Percentiles rank a stretch among this genome's conserved stretches.
phyloP scores from a whole-genome alignment of 2,113 vertebrate genomes.

The Chinchilla lanigera region DNA sequence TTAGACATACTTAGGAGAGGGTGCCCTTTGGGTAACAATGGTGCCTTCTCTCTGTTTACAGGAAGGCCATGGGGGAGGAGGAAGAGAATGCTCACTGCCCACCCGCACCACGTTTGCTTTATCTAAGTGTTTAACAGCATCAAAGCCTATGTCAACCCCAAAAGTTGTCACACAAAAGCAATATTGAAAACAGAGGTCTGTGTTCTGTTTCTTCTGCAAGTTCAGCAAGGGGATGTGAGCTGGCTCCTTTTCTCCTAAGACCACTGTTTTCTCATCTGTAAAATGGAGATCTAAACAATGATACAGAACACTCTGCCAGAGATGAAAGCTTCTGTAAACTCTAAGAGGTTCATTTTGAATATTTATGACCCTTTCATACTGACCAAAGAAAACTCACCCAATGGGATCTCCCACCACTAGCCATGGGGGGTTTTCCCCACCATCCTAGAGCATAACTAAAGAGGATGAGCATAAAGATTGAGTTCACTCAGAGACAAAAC shows the following conservation, averaged over 20 bases:
- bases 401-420: not conserved
- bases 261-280: not conserved
- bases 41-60: conserved; percentile 38
- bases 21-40: conserved; percentile 68
- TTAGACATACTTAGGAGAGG: conserved; percentile 15
- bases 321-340: not conserved
- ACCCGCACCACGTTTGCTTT: not conserved
- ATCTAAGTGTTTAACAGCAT: not conserved
- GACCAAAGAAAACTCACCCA: not conserved
- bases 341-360: not conserved
- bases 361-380: not conserved
- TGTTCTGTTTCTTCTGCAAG: not conserved
- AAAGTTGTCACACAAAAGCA: not conserved
- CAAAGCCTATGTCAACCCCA: not conserved
- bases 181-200: not conserved
- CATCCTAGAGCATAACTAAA: not conserved
- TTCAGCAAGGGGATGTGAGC: not conserved
- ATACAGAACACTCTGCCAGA: not conserved
- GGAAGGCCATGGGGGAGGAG: conserved; percentile 32
- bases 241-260: not conserved
- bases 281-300: not conserved
- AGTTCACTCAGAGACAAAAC: not conserved
- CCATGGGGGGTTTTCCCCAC: not conserved
- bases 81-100: not conserved
- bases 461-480: fast-evolving